Base-by-base conservation (phyloP, 1,140 invertebrate genomes). In the Paracyclopina nana region DNA sequence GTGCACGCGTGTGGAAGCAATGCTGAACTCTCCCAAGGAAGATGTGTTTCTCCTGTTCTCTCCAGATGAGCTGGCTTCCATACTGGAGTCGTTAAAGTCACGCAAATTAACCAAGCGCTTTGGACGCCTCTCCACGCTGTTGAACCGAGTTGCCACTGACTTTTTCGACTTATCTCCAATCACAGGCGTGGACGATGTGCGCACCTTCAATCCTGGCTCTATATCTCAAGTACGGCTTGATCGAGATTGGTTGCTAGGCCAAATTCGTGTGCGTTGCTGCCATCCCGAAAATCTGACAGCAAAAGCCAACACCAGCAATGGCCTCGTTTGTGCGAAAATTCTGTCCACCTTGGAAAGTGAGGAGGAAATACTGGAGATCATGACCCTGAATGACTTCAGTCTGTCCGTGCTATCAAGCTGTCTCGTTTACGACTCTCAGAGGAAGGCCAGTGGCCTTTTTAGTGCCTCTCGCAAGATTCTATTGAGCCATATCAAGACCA, bases 131-230 rank as follows among this genome's bases (percentile, higher is more conserved):
- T 6, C 43, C n/a, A 40, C 18, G 20, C 27, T 52, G 18, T 29
- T 52, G 20, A 52, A 52, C 18, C 30, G 26, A 16, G 18, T 52
- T 4, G 16, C 20, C 11, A 40, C 18, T 8, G 16, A 16, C n/a
- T 38, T 14, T 40, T 48, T 27, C n/a, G 46, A 48, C 16, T 20
- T 48, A 6, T 48, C 46, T 6, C 46, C 46, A 4, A 44, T 52
- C 5, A 40, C 43, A 12, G 16, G 31, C 25, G 46, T n/a, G 8
- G 50, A 52, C 9, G 30, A 29, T 4, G 20, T 38, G 4, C 34
- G 50, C 11, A 18, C 20, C n/a, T 52, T 52, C 25, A 12, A 44
- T 43, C 38, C 50, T 24, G 24, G 18, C 12, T 24, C 38, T 16
- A 4, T 52, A 14, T n/a, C 20, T 24, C 4, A 20, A 4, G n/a